These are phyloP conservation scores for Octodon degus DNA, from an alignment of 2,113 vertebrate genomes.

Conservation along the genomic window DNA sequence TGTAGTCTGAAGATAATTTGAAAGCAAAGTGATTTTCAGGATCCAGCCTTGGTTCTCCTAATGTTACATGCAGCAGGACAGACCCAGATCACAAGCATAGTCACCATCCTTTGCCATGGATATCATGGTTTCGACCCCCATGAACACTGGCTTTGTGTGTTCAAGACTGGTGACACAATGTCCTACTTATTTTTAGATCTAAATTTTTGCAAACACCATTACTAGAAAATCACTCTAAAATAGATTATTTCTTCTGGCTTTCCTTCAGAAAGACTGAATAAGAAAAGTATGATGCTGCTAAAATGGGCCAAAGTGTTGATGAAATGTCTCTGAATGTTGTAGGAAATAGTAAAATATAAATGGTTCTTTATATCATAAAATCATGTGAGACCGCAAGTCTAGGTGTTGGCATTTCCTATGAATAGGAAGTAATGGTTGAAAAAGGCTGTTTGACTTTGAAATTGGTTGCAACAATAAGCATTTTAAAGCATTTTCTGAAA, in stretches of 20 bases:
- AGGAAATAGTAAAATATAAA: constrained; percentile 40
- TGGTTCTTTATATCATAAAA: constrained; percentile 53
- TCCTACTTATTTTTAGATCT: constrained; percentile 72
- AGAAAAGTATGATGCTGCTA: constrained; percentile 69
- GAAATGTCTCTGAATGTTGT: constrained; percentile 53
- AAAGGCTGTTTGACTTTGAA: constrained; percentile 55
- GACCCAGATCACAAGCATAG: not conserved
- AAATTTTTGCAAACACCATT: constrained; percentile 60
- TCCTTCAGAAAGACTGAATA: constrained; percentile 70
- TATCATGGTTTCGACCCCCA: constrained; percentile 13
- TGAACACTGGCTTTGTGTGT: constrained; percentile 8
- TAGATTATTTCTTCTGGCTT: constrained; percentile 75
- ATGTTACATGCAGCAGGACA: not conserved
- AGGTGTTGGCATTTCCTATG: not conserved
- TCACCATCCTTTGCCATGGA: not conserved
- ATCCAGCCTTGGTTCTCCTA: not conserved
- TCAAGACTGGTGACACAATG: constrained; percentile 66
- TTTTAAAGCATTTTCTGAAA: constrained; percentile 6
- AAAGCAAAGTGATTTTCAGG: not conserved
- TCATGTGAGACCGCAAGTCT: not conserved
- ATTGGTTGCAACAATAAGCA: constrained; percentile 15
- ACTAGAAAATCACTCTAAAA: constrained; percentile 68
- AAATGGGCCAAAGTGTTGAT: constrained; percentile 57
- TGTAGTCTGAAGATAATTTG: constrained; percentile 31
- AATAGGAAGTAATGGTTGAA: constrained; percentile 18